These are phyloP conservation scores for Drosophila ananassae DNA, from an alignment of 1,140 invertebrate genomes.

Conservation along the genomic window DNA sequence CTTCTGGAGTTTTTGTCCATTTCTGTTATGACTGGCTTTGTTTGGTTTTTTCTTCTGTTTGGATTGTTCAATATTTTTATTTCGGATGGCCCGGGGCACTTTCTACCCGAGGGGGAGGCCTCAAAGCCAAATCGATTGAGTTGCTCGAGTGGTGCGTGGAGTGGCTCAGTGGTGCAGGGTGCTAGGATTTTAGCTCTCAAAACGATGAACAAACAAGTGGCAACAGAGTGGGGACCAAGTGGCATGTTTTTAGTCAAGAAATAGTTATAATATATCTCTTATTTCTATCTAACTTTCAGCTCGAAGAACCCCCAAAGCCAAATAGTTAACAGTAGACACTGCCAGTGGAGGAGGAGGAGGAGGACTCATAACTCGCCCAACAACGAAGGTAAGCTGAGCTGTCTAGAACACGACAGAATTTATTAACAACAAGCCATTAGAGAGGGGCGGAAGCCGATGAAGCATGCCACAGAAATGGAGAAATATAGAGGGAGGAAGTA, in stretches of 20 bases:
- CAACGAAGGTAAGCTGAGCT: constrained; percentile 37
- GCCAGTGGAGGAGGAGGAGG: constrained; percentile 25
- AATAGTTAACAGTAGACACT: constrained; percentile 20
- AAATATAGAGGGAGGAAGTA: background rate
- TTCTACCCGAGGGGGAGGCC: constrained; percentile 6
- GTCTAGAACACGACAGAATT: background rate
- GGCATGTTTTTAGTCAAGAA: background rate
- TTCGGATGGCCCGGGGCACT: constrained; percentile 13
- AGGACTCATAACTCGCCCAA: background rate
- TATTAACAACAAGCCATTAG: background rate
- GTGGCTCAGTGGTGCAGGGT: background rate
- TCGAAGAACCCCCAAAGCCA: background rate
- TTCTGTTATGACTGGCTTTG: constrained; percentile 5
- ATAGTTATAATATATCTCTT: background rate
- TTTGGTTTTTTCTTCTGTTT: constrained; percentile 7
- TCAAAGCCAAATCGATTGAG: constrained; percentile 23
- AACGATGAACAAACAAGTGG: constrained; percentile 2
- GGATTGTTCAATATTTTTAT: background rate
- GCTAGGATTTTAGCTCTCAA: background rate
- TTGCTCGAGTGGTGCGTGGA: constrained; percentile 4
- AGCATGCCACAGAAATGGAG: background rate
- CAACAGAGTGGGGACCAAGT: background rate
- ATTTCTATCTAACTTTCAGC: background rate
- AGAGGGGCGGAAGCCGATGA: background rate
- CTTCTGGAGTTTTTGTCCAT: constrained; percentile 6